Conservation (phyloP, 2,888 invertebrate species). For the Clitarchus hookeri region DNA sequence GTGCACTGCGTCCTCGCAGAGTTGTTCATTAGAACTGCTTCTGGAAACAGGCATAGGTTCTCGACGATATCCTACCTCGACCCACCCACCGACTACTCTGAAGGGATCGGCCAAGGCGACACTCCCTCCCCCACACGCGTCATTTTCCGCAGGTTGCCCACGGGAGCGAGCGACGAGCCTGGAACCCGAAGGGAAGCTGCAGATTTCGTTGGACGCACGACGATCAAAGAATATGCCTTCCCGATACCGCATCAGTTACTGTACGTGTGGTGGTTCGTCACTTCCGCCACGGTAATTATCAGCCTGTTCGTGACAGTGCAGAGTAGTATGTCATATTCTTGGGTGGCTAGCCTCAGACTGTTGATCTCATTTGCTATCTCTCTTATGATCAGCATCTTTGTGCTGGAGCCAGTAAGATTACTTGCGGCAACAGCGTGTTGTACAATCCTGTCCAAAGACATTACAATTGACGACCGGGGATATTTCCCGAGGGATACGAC, state of each 20-base stretch:
- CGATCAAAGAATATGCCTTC: background rate
- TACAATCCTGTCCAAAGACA: conserved; percentile 3
- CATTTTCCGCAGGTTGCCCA: background rate
- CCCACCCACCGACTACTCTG: too few species aligned
- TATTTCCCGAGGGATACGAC: background rate
- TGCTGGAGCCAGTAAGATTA: conserved; percentile 24
- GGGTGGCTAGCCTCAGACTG: conserved; percentile 8
- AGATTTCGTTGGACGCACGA: background rate
- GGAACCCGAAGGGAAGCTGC: background rate
- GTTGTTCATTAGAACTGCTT: conserved; percentile 22
- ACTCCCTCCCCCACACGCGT: background rate
- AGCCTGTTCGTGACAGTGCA: background rate
- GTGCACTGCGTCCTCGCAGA: conserved; percentile 10
- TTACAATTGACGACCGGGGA: conserved; percentile 18
- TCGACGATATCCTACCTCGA: background rate
- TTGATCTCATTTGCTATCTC: conserved; percentile 4
- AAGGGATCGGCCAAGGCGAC: background rate
- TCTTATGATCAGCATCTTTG: background rate
- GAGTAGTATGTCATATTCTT: conserved; percentile 6
- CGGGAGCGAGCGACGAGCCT: background rate
- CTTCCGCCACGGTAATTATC: background rate
- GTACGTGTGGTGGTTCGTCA: conserved; percentile 19
- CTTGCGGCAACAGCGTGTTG: background rate
- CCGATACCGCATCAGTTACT: conserved; percentile 11
- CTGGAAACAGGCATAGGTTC: background rate